Evolutionary conservation across 2,888 invertebrate species (phyloP), one percentile per base, ranked within the genome.

Genomic region (Pomacea canaliculata): DNA sequence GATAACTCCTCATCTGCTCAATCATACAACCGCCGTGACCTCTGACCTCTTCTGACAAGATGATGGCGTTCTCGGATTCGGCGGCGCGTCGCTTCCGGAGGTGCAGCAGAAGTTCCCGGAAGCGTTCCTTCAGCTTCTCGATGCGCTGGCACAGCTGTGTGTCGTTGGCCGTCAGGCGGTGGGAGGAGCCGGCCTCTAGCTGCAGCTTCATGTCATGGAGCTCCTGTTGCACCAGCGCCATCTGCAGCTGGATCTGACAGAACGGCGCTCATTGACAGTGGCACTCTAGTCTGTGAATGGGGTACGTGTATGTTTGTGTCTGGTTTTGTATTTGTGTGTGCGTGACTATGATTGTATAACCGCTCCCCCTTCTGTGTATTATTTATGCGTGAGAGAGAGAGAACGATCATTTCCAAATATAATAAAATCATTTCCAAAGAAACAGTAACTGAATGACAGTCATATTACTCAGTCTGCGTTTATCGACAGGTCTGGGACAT

Each of bases 81-180:
- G 85, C 85, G 0, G 86, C 85, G 59, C 85, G 84, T 51, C 86
- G 82, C 73, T 87, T 86, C 62, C 89, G 79, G 77, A 88, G 82
- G 73, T 89, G 88, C 23, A 87, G 84, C 73, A 89, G 80, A 37
- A 88, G 81, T 76, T 89, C 88, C 46, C 88, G 80, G 77, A 87
- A 88, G 76, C 88, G 86, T 76, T 89, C 89, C 80, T 89, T 89
- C 67, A 89, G 84, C 27, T 80, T 79, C 76, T 89, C 89, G 63
- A 89, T 88, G 76, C 83, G 83, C 70, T 82, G 82, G 77, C 85
- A 85, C 51, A 88, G 83, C 73, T 87, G 85, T 51, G 83, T 82
- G 78, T 88, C 87, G 37, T 85, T 84, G 67, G 83, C 83, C 1
- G 83, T 80, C 67, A 85, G 83, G 9, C 83, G 81, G 71, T 83